Conservation (phyloP, 2,888 invertebrate genomes). For the Carterocephalus palaemon region DNA sequence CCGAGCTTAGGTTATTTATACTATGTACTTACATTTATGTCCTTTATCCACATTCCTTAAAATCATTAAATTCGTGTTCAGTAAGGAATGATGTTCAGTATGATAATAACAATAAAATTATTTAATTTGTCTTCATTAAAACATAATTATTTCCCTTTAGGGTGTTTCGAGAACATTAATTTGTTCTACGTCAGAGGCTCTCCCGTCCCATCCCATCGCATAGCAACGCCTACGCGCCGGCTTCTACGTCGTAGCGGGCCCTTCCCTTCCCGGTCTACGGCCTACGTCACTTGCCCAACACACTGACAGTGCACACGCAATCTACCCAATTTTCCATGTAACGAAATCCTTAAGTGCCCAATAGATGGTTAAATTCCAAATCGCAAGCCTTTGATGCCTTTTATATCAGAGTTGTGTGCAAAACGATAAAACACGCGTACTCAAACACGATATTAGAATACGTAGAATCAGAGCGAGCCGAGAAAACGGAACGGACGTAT, state of each 20-base stretch:
- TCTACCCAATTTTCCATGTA: too few relatives aligned
- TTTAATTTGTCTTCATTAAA: too few relatives aligned
- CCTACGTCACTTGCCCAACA: constrained; percentile 25
- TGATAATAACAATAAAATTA: too few relatives aligned
- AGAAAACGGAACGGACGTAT: constrained; percentile 56
- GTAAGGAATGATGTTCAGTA: too few relatives aligned
- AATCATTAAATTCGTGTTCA: too few relatives aligned
- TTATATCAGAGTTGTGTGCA: constrained; percentile 19
- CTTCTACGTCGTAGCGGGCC: constrained; percentile 19
- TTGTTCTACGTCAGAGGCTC: too few relatives aligned
- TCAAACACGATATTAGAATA: constrained; percentile 26
- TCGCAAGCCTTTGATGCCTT: constrained; percentile 16
- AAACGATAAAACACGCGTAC: constrained; percentile 26
- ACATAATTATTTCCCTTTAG: too few relatives aligned
- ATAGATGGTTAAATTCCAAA: background rate
- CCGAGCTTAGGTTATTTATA: too few relatives aligned
- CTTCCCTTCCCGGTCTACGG: constrained; percentile 6
- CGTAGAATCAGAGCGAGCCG: constrained; percentile 35
- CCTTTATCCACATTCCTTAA: too few relatives aligned
- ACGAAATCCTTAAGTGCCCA: too few relatives aligned
- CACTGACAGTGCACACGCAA: background rate
- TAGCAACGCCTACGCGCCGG: constrained; percentile 24
- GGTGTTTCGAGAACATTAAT: too few relatives aligned
- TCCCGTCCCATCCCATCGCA: constrained; percentile 27
- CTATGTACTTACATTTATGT: too few relatives aligned